phyloP scores from a whole-genome alignment of 30 jellyfish, hydroid and myxozoan genomes.

The Hydra vulgaris region DNA sequence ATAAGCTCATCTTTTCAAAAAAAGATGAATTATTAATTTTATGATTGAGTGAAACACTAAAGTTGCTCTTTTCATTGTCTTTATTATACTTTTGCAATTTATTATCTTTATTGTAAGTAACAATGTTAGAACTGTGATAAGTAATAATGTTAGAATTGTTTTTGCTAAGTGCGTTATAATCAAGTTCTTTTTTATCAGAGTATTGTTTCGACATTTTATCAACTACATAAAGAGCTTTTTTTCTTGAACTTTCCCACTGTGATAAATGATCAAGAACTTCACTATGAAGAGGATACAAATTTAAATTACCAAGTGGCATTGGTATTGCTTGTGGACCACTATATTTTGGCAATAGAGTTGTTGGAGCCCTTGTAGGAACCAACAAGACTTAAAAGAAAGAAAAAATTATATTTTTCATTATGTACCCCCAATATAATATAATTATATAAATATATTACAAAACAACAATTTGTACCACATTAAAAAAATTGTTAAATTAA shows the following conservation, averaged over 20 bases:
- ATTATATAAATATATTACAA: too few relatives aligned
- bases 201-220: neutral
- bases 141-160: neutral
- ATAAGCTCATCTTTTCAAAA: neutral
- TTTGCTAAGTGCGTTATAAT: neutral
- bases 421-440: too few relatives aligned
- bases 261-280: neutral
- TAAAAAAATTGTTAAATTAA: too few relatives aligned
- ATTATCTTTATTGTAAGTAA: neutral
- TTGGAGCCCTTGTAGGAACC: slow-evolving; percentile 70
- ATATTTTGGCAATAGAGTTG: slow-evolving; percentile 43
- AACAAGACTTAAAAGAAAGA: slow-evolving; percentile 34
- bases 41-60: neutral
- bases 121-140: neutral
- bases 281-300: neutral
- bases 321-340: slow-evolving; percentile 94
- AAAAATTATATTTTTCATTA: too few relatives aligned
- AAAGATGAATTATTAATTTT: neutral
- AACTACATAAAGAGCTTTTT: neutral
- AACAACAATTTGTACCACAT: too few relatives aligned
- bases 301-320: slow-evolving; percentile 48
- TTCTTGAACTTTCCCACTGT: neutral
- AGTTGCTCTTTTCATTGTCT: neutral
- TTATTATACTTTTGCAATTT: too few relatives aligned
- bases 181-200: neutral